These are phyloP conservation scores for Limnephilus rhombicus DNA, from an alignment of 2,888 invertebrate genomes.

Conservation along the genomic window DNA sequence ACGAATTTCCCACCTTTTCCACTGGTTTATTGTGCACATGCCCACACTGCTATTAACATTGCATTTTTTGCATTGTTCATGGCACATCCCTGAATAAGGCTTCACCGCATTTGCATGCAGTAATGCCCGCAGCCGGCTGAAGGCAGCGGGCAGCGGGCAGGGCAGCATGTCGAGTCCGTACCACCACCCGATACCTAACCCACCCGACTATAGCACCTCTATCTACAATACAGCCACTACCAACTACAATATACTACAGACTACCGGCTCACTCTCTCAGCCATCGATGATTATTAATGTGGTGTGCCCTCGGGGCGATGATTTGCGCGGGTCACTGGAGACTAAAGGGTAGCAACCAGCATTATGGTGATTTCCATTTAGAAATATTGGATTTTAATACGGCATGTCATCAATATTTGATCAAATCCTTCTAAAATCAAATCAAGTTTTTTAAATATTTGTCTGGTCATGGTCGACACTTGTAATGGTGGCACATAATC, in stretches of 20 bases:
- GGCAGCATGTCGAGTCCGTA: slow-evolving; percentile 18
- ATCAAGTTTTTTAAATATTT: too few species aligned
- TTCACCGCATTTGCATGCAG: slow-evolving; percentile 23
- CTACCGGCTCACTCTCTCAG: neutral
- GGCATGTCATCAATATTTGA: neutral
- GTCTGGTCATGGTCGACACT: too few species aligned
- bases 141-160: neutral
- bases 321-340: neutral
- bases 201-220: neutral
- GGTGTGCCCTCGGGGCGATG: neutral
- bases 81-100: slow-evolving; percentile 2
- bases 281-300: neutral
- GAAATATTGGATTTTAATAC: neutral
- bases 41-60: neutral
- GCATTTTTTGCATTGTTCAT: neutral
- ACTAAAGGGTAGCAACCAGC: neutral
- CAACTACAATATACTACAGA: neutral
- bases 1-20: too few species aligned
- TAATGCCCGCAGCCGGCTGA: neutral
- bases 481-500: too few species aligned
- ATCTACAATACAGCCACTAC: neutral
- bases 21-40: neutral
- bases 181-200: neutral
- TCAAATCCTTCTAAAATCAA: too few species aligned
- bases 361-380: neutral